Evolutionary conservation across 2,113 vertebrate species (phyloP).

Genomic region (Spermophilus dauricus): DNA sequence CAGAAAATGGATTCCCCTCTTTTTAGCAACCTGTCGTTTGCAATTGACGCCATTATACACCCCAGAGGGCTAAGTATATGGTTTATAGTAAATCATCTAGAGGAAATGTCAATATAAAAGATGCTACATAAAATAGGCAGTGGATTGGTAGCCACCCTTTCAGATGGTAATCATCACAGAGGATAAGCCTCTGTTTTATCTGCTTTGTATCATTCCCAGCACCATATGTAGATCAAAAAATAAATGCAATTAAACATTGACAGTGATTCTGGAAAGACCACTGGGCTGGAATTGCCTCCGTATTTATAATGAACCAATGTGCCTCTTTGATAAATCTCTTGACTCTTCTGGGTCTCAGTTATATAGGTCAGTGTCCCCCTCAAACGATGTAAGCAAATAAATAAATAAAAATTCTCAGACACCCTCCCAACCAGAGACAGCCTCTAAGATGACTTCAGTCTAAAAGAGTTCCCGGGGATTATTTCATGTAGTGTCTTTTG

Average conservation of each 20-base stretch:
- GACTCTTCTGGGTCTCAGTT: not conserved
- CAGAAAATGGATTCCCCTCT: not conserved
- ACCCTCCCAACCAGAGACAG: not conserved
- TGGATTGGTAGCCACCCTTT: not conserved
- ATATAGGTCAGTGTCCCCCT: not conserved
- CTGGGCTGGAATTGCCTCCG: not conserved
- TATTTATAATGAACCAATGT: not conserved
- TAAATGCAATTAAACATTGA: not conserved
- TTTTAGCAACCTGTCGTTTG: not conserved
- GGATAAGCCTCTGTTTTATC: not conserved
- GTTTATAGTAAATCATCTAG: conserved; percentile 25
- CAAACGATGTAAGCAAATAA: conserved; percentile 6
- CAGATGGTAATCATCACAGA: not conserved
- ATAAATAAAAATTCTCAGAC: not conserved
- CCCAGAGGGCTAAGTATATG: not conserved
- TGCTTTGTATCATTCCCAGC: not conserved
- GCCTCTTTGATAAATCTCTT: not conserved
- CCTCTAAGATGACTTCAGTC: not conserved
- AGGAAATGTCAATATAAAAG: not conserved
- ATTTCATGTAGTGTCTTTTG: not conserved
- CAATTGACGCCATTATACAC: not conserved
- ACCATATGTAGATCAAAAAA: not conserved
- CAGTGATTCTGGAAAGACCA: not conserved
- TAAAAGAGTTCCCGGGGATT: not conserved
- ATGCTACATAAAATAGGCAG: conserved; percentile 8